A percentile compares a stretch with the other conserved stretches of the same genome.
These are phyloP conservation scores for Hylaeus volcanicus DNA, from an alignment of 1,140 invertebrate genomes.

Conservation along the genomic window DNA sequence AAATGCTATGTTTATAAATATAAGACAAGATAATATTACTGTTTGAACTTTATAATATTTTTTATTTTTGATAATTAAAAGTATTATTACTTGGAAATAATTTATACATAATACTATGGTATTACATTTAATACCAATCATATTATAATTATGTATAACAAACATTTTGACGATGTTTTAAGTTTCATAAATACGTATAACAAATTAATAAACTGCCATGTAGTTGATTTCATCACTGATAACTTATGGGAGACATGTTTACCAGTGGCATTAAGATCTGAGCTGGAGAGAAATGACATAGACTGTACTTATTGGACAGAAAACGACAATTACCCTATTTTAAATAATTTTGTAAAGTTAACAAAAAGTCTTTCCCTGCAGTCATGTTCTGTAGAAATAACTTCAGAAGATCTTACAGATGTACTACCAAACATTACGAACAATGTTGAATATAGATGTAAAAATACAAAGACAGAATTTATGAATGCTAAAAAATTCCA, in stretches of 20 bases:
- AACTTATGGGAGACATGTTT: constrained; percentile 84
- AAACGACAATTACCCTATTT: constrained; percentile 16
- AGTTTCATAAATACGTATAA: constrained; percentile 83
- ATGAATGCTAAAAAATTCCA: constrained; percentile 92
- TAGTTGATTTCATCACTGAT: constrained; percentile 90
- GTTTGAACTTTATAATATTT: background rate
- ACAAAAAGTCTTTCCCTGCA: constrained; percentile 62
- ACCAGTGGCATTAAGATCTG: constrained; percentile 80
- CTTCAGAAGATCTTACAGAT: constrained; percentile 45
- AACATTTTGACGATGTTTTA: constrained; percentile 81
- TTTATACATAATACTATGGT: background rate
- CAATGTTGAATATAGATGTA: background rate
- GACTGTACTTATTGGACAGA: constrained; percentile 25
- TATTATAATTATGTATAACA: constrained; percentile 63
- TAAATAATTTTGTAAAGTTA: constrained; percentile 62
- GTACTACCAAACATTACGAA: constrained; percentile 15
- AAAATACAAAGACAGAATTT: constrained; percentile 79
- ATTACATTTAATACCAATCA: background rate
- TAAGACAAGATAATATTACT: constrained; percentile 24
- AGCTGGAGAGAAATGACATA: constrained; percentile 78
- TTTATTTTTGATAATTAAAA: background rate
- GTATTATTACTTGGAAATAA: background rate
- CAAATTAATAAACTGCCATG: constrained; percentile 87
- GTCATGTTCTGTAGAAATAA: constrained; percentile 48
- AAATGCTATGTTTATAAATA: constrained; percentile 18